Evolutionary conservation across 2,113 vertebrate species (phyloP).

Genomic region (Pelodiscus sinensis): DNA sequence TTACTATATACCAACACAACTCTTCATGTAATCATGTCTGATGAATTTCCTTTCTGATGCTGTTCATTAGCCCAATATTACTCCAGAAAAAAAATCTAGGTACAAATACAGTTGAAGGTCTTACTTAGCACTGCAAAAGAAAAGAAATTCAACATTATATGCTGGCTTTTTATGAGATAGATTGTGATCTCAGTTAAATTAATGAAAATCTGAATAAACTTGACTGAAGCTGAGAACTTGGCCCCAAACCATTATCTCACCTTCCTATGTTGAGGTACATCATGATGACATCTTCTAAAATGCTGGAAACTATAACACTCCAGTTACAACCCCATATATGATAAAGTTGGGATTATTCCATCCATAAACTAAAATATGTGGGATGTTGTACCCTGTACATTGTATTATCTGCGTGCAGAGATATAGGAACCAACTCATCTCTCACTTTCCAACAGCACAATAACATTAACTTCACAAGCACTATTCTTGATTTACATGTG

Average conservation of each 20-base stretch:
- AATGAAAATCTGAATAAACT: background rate
- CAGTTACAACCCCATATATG: conserved; percentile 20
- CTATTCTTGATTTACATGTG: conserved; percentile 68
- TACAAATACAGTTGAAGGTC: background rate
- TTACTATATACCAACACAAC: conserved; percentile 59
- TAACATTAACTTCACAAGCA: conserved; percentile 54
- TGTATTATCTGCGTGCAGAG: conserved; percentile 12
- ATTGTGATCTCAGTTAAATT: background rate
- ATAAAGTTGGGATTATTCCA: conserved; percentile 32
- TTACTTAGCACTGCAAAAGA: background rate
- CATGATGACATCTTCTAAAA: conserved; percentile 34
- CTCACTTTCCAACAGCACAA: conserved; percentile 19
- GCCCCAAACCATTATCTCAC: background rate
- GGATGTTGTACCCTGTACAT: conserved; percentile 31
- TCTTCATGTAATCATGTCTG: conserved; percentile 55
- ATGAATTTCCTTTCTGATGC: conserved; percentile 71
- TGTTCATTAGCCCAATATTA: conserved; percentile 69
- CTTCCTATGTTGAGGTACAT: background rate
- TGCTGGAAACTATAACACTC: conserved; percentile 8
- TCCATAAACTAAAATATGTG: conserved; percentile 13
- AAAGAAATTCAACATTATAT: background rate
- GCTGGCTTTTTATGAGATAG: background rate
- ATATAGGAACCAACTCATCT: no score
- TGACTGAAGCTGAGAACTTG: conserved; percentile 24
- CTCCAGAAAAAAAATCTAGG: conserved; percentile 10